Evolutionary conservation across 2,113 vertebrate genomes (phyloP).

Genomic region (Oxyura jamaicensis): DNA sequence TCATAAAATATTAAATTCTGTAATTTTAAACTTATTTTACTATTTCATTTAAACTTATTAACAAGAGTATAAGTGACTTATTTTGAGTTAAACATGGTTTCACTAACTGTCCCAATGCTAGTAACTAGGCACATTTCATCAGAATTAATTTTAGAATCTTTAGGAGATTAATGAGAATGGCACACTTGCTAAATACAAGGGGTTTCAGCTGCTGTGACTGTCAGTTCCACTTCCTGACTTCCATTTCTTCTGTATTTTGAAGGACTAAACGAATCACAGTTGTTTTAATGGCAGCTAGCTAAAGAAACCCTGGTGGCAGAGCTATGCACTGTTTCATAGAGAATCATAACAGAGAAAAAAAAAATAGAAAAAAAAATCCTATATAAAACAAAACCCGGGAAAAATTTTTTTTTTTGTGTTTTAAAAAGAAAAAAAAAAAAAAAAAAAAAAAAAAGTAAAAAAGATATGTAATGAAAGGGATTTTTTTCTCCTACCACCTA

Average conservation of each 20-base stretch:
- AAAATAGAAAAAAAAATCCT: background rate
- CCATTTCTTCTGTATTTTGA: background rate
- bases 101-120: background rate
- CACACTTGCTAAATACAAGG: background rate
- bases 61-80: background rate
- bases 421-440: background rate
- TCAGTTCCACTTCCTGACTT: background rate
- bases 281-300: background rate
- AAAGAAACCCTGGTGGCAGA: background rate
- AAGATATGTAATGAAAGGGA: rapidly evolving
- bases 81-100: background rate
- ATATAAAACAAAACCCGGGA: background rate
- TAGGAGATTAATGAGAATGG: background rate
- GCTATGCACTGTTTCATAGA: background rate
- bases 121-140: background rate
- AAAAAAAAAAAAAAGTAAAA: background rate
- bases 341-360: background rate
- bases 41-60: background rate
- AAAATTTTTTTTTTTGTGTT: background rate
- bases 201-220: background rate
- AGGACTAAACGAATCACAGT: background rate
- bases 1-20: background rate
- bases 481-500: background rate
- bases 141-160: background rate
- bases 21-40: background rate